A percentile compares a stretch with the other conserved stretches of the same genome.
phyloP scores from a whole-genome alignment of 2,797 vertebrate genomes.

The Vespertilio murinus region DNA sequence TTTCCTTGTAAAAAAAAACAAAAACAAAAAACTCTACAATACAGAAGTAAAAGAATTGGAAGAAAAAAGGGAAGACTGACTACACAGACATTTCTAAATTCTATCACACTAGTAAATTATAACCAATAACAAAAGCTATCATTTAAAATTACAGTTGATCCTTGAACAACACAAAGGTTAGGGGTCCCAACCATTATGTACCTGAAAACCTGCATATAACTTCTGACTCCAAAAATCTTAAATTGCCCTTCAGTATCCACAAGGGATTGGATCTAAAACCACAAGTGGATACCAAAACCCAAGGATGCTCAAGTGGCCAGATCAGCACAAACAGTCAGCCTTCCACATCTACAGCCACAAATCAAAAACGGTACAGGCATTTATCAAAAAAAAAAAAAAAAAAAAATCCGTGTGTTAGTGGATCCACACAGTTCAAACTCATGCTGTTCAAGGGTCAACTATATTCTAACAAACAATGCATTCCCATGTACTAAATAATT shows the following conservation, averaged over 20 bases:
- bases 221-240: not conserved
- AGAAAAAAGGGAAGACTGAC: not conserved
- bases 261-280: not conserved
- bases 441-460: not conserved
- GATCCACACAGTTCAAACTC: not conserved
- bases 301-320: not conserved
- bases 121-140: slow-evolving; percentile 30
- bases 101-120: slow-evolving; percentile 15
- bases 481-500: slow-evolving; percentile 31
- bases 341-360: not conserved
- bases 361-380: not conserved
- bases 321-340: not conserved
- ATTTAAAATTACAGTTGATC: not conserved
- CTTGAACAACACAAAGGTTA: not conserved
- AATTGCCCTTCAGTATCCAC: not conserved
- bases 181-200: not conserved
- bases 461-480: not conserved
- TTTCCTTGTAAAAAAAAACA: not conserved
- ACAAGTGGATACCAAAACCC: not conserved
- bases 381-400: not conserved
- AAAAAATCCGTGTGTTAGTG: not conserved
- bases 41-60: slow-evolving; percentile 13
- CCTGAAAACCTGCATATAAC: not conserved
- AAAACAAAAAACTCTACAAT: slow-evolving; percentile 7
- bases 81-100: not conserved